Base-by-base conservation (phyloP, 2,888 invertebrate species). In the Drosophila pseudotakahashii region DNA sequence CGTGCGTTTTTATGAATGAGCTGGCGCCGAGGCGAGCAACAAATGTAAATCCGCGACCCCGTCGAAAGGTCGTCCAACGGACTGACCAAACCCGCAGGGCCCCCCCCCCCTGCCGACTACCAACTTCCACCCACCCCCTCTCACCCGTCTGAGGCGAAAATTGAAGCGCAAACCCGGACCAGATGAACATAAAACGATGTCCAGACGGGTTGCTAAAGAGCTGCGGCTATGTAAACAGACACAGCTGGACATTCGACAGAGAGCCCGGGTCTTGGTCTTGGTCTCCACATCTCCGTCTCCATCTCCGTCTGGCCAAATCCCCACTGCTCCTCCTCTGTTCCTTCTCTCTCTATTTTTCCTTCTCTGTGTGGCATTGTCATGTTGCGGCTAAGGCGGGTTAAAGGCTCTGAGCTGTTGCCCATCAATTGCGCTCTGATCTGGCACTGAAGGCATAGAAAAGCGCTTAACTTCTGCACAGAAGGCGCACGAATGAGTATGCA, bases 1-100 rank as follows among this genome's bases (percentile, higher is more conserved):
- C 83, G 83, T 88, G 83, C 71, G 69, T 78, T 86, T 84, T 84
- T 88, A 80, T 88, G 88, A 85, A 85, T 86, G 87, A 77, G 77
- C 71, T 53, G 53, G 53, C 32, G 30, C 51, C 50, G 19, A 59
- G 44, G 42, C 58, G 36, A 75, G 87, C 81, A 81, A 78, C 81
- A 87, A 82, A 81, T 84, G 81, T 81, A 78, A 78, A 77, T 72
- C 76, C 73, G 72, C 84, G 81, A 80, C 86, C 86, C 83, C 75
- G 72, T 73, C 30, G 52, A 80, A 77, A 81, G 89, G 79, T 78
- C 79, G 63, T 69, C 72, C 71, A 55, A 51, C 32, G 53, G 42
- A 36, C 66, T 63, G 67, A 36, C 61, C 52, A 55, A 59, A 60
- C 60, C 73, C 59, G 41, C 66, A 66, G 59, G 48, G 45, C 52